Conservation (phyloP, 2,113 vertebrate species). For the Herpailurus yagouaroundi region DNA sequence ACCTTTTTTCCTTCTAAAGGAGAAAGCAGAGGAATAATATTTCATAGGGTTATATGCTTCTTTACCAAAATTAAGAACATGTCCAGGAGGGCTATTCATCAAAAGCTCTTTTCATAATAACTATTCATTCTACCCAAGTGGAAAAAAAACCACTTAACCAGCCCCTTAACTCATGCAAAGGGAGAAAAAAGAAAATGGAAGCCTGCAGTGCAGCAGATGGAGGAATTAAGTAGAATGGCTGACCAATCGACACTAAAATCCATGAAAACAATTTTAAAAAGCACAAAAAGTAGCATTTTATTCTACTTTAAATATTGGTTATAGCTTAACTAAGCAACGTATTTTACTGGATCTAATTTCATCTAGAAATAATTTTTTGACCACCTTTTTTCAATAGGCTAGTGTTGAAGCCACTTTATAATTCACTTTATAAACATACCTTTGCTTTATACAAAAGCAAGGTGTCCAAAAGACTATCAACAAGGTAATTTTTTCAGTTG, state of each 20-base stretch:
- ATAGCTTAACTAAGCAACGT: not conserved
- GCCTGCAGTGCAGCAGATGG: not conserved
- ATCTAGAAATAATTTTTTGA: not conserved
- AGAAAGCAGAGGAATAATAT: not conserved
- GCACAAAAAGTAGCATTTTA: not conserved
- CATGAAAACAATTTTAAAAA: not conserved
- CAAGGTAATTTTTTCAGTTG: conserved; percentile 2
- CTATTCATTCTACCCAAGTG: not conserved
- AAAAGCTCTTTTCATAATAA: not conserved
- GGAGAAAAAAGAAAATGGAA: not conserved
- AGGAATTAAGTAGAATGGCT: not conserved
- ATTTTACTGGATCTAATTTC: not conserved
- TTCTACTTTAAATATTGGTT: not conserved
- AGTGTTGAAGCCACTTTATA: not conserved
- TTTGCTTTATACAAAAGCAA: not conserved
- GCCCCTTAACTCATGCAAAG: not conserved
- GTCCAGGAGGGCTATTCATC: not conserved
- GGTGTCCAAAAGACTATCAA: not conserved
- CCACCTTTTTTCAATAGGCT: not conserved
- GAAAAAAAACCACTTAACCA: conserved; percentile 1
- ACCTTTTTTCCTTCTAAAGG: not conserved
- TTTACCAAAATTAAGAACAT: not conserved
- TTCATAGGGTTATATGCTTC: not conserved
- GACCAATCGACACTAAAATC: not conserved
- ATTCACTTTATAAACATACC: not conserved